Base-by-base conservation (phyloP, 2,888 invertebrate genomes). In the Stenoptilia bipunctidactyla region DNA sequence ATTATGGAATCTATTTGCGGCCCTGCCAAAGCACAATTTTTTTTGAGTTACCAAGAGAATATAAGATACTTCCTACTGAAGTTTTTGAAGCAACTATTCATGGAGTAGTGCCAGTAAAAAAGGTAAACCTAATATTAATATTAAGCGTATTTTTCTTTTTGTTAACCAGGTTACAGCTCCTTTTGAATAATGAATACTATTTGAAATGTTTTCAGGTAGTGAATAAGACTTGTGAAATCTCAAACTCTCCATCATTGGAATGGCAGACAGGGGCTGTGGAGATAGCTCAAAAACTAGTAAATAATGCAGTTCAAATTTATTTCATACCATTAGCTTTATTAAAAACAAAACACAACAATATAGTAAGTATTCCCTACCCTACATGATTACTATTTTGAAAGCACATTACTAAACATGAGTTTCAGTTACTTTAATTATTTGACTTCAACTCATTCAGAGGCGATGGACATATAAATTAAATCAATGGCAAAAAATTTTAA, bases 21-120 rank as follows among this genome's bases (percentile, higher is more conserved):
- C 59, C 66, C 0, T 51, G 50, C 44, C 59, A 61, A 1, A 58
- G 50, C 12, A 65, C 60, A 6, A 45, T 65, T 3, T 61, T 50
- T 41, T 48, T 58, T 0, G 48, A 63, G 25, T 44, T 71, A 15
- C 62, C 68, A 2, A 6, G 47, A 1, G 53, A 63, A 6, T 58
- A 58, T 37, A 67, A 55, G 45, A 65, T 59, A 40, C 45, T 51
- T n/a, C 70, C 68, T 9, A 56, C 63, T 6, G 67, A 62, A 53
- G 55, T 73, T 0, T 70, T 72, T 56, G 70, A 73, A 50, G 73
- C 70, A 5, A 69, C 66, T 42, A 50, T 72, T 33, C 68, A 69
- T 58, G 73, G 72, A 25, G 66, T 71, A 3, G 46, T 50, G 12
- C 71, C 73, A 40, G 27, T 70, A 20, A 62, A 65, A 40, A 63